Base-by-base conservation (phyloP, 2,113 vertebrate species). In the Acanthochromis polyacanthus region DNA sequence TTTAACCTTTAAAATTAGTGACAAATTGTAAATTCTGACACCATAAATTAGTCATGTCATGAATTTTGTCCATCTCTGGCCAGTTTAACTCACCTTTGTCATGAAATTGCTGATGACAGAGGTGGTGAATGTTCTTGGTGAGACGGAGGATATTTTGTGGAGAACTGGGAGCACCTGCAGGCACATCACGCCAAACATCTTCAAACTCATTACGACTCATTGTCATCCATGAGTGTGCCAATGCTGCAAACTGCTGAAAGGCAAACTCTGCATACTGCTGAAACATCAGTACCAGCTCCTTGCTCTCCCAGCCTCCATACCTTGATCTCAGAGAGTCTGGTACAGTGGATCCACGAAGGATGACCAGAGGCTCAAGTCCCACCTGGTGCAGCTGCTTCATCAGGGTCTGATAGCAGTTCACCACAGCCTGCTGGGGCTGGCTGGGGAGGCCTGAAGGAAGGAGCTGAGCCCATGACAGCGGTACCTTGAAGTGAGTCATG, bases 401-500 rank as follows among this genome's bases (percentile, higher is more conserved):
- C 51, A 98, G 93, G 0, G n/a, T 91, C 57, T 65, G 90, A 78
- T 96, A 96, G 90, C 97, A 97, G 12, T 4, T 51, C 19, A 96
- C 88, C 0, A 58, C 83, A 1, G 74, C 71, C 55, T 69, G 53
- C 0, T 94, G 91, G 0, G 91, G 85, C 2, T 76, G 53, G 50
- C 3, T 0, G 3, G 91, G 10, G 6, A 57, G 65, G 1, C 93
- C 95, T 0, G 56, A 4, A 0, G 96, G 95, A 0, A 97, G 88
- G 2, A 98, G 11, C 0, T 32, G 88, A 4, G 83, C 67, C 96
- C 96, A 96, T 0, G 95, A 93, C 56, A 99, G 91, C 0, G 88
- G 90, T 0, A 99, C 82, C 59, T 96, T 96, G 80, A 96, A 97
- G 69, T 97, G 96, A 0, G 96, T 97, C 65, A 95, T 89, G 22